phyloP scores from a whole-genome alignment of 2,797 vertebrate genomes.

The Chelon auratus region DNA sequence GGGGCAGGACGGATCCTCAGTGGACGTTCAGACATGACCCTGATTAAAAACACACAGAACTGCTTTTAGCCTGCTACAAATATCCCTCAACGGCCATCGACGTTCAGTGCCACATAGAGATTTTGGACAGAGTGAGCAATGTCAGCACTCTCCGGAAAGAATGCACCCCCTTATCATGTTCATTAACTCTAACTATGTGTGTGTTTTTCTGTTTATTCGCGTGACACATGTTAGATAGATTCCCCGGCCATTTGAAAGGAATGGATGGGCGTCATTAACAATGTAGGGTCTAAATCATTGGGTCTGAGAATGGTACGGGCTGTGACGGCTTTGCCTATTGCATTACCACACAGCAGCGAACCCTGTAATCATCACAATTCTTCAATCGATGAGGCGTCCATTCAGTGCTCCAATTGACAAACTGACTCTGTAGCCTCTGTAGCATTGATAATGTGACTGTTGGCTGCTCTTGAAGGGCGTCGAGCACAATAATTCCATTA shows the following conservation, averaged over 20 bases:
- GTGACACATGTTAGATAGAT: conserved; percentile 51
- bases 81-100: conserved; percentile 22
- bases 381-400: conserved; percentile 68
- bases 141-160: conserved; percentile 33
- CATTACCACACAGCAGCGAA: conserved; percentile 59
- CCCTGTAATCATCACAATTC: conserved; percentile 66
- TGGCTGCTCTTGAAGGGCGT: conserved; percentile 42
- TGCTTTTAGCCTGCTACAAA: conserved; percentile 40
- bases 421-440: conserved; percentile 60
- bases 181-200: conserved; percentile 8
- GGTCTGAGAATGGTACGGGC: conserved; percentile 40
- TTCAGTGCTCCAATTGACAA: conserved; percentile 59
- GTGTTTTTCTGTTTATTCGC: conserved; percentile 35
- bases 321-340: conserved; percentile 47
- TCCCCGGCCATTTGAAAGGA: conserved; percentile 45
- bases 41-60: conserved; percentile 46
- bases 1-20: conserved; percentile 9
- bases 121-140: conserved; percentile 17
- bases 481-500: conserved; percentile 59
- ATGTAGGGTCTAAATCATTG: conserved; percentile 55
- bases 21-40: conserved; percentile 16
- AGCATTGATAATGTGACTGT: conserved; percentile 56
- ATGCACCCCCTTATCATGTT: conserved; percentile 2
- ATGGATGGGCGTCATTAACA: conserved; percentile 55
- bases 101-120: background rate